Evolutionary conservation across 1,140 invertebrate genomes (phyloP).

Genomic region (Drosophila sturtevanti): DNA sequence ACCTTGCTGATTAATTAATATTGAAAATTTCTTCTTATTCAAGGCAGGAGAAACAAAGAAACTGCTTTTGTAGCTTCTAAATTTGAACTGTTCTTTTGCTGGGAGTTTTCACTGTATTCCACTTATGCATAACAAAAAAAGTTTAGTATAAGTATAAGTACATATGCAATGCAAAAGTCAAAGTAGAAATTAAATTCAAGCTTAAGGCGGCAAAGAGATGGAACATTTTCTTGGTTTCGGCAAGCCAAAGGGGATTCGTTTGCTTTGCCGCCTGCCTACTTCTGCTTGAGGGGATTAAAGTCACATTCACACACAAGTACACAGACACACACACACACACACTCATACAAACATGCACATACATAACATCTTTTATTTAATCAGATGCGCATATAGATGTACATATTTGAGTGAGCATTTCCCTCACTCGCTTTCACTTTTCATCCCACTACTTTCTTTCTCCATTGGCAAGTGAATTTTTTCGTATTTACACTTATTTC

Average conservation of each 20-base stretch:
- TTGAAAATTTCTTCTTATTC: no score
- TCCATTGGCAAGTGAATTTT: conserved; percentile 36
- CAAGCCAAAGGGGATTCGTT: conserved; percentile 26
- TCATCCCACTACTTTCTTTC: background rate
- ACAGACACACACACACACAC: conserved; percentile 32
- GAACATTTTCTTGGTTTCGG: conserved; percentile 26
- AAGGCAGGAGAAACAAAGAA: no score
- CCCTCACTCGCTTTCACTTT: background rate
- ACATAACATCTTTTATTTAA: conserved; percentile 63
- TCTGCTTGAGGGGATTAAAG: conserved; percentile 49
- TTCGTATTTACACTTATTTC: conserved; percentile 75
- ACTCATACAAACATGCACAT: conserved; percentile 27
- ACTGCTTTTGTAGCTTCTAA: no score
- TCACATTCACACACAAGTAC: conserved; percentile 36
- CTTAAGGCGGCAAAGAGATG: conserved; percentile 69
- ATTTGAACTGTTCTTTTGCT: background rate
- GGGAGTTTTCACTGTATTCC: conserved; percentile 1
- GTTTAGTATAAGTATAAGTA: conserved; percentile 18
- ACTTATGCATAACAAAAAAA: background rate
- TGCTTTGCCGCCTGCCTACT: conserved; percentile 1
- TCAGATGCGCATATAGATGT: conserved; percentile 72
- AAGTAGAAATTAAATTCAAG: conserved; percentile 74
- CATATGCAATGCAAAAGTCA: conserved; percentile 56
- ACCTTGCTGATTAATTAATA: background rate
- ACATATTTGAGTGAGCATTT: conserved; percentile 73